These are phyloP conservation scores for Galaxias olidus DNA, from an alignment of 2,797 vertebrate genomes.

Conservation along the genomic window DNA sequence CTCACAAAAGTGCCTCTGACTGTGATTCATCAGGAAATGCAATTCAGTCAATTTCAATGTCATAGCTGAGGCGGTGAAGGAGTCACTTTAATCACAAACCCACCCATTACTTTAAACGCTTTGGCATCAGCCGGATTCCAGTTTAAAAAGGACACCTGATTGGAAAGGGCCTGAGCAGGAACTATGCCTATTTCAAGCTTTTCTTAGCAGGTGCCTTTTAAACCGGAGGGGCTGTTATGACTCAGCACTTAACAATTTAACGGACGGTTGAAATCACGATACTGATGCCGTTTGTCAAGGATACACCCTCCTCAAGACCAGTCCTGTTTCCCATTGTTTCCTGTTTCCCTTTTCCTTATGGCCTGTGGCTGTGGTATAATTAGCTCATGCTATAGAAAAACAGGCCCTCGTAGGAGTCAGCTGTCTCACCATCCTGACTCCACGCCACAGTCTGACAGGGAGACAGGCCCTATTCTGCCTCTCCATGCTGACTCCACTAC, in stretches of 20 bases:
- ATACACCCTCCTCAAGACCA: neutral
- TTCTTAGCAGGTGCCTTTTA: slow-evolving; percentile 20
- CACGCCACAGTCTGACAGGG: slow-evolving; percentile 58
- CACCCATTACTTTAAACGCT: slow-evolving; percentile 3
- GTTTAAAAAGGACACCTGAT: neutral
- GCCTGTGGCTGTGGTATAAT: neutral
- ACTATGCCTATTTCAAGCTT: slow-evolving; percentile 14
- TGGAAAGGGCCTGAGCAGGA: slow-evolving; percentile 16
- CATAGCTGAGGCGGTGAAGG: neutral
- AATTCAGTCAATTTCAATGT: slow-evolving; percentile 8
- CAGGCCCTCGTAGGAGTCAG: slow-evolving; percentile 30
- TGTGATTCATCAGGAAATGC: slow-evolving; percentile 29
- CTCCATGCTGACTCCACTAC: too few relatives aligned
- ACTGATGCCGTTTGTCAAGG: slow-evolving; percentile 10
- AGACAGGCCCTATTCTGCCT: too few relatives aligned
- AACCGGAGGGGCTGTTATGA: slow-evolving; percentile 14
- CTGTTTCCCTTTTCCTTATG: slow-evolving; percentile 5
- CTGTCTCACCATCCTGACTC: slow-evolving; percentile 79
- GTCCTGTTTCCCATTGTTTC: slow-evolving; percentile 12
- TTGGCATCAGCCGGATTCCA: neutral
- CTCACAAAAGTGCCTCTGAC: neutral
- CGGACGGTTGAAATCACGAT: neutral
- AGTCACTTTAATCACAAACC: slow-evolving; percentile 1
- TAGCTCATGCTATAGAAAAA: slow-evolving; percentile 37
- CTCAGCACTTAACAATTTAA: slow-evolving; percentile 17